Conservation (phyloP, 2,797 vertebrate species). For the Thalassophryne amazonica region DNA sequence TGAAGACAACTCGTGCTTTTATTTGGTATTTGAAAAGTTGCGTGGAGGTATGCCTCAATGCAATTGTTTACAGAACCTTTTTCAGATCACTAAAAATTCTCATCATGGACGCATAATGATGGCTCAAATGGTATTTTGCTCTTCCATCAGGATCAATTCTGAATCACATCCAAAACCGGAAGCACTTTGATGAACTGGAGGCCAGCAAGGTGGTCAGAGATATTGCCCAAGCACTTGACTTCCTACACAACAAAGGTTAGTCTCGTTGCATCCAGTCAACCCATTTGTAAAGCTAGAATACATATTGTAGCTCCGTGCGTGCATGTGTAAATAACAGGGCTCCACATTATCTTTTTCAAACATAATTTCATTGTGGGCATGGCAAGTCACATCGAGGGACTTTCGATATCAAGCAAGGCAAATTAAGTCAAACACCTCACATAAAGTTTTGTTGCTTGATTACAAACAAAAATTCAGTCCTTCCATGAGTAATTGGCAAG, state of each 20-base stretch:
- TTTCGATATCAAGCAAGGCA: no score
- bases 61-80: background rate
- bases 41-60: conserved; percentile 83
- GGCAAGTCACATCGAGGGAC: no score
- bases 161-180: conserved; percentile 91
- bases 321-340: no score
- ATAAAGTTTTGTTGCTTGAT: no score
- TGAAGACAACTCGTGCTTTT: conserved; percentile 91
- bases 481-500: no score
- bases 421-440: no score
- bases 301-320: no score
- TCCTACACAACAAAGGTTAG: conserved; percentile 95
- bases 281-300: no score
- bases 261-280: background rate
- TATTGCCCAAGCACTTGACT: conserved; percentile 90
- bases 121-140: background rate
- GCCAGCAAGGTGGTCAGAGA: conserved; percentile 93
- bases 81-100: background rate
- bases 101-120: background rate
- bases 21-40: conserved; percentile 97
- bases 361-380: no score
- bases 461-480: no score
- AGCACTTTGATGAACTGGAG: conserved; percentile 94
- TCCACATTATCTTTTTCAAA: no score
- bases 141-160: conserved; percentile 86